Evolutionary conservation across 1,140 invertebrate species (phyloP), one percentile per base, ranked within the genome.

Genomic region (Ips nitidus): DNA sequence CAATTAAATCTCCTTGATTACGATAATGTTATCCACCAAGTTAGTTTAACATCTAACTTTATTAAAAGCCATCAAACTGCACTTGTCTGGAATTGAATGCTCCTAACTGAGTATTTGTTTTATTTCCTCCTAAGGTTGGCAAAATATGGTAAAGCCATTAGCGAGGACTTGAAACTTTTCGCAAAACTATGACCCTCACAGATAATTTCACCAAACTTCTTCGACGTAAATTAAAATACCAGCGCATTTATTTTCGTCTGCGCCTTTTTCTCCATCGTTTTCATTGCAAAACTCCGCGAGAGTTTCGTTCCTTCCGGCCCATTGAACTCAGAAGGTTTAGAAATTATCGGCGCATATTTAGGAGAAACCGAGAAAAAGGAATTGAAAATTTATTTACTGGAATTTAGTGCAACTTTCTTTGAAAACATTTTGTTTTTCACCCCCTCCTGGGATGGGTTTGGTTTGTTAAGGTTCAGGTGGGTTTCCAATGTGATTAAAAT

Each of bases 311-410:
- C 38, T 65, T 55, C 53, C 63, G 63, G 63, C 63, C 53, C 63
- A 65, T 65, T 65, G 63, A 65, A 65, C 63, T 56, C 43, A 22
- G 52, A 65, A 41, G 63, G 50, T 65, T 53, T 56, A 56, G 63
- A 65, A 65, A 65, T 65, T 65, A 65, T 65, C 63, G 63, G 52
- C 41, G 63, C 63, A 65, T 65, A 65, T 65, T 65, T 56, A 65
- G 38, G 56, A 52, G 36, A 56, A 65, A 39, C n/a, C 42, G 45
- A 47, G 40, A 37, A 39, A 60, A 36, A 43, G 61, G 56, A 43
- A 65, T 65, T 65, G 63, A 65, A 65, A 65, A 65, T 65, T 65
- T 65, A 65, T 65, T 65, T 65, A 65, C 63, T 56, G 63, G 63
- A 65, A 65, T 65, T 65, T 65, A 65, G 52, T 63, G 22, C 22